These are phyloP conservation scores for Thamnophis sirtalis DNA, from an alignment of 2,113 vertebrate genomes.

Conservation along the genomic window DNA sequence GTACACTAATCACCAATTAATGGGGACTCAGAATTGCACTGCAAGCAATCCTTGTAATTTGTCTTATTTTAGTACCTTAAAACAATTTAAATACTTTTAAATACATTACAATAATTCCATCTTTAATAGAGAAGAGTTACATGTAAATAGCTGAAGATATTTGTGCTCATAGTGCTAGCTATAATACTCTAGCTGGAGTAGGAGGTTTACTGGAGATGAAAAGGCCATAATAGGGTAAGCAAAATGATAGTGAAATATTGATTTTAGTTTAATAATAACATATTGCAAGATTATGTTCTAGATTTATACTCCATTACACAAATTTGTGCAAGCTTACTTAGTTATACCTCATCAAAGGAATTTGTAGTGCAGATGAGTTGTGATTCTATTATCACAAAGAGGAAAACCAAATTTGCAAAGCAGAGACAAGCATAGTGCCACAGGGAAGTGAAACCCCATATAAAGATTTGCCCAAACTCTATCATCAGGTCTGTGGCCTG, in stretches of 20 bases:
- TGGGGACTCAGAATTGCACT: not conserved
- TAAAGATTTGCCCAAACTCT: not conserved
- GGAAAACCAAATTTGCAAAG: not conserved
- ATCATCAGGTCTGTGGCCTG: too few relatives aligned
- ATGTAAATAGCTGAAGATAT: not conserved
- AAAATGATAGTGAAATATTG: not conserved
- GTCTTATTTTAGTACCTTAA: not conserved
- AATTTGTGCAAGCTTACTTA: not conserved
- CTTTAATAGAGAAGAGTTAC: not conserved
- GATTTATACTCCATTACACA: not conserved
- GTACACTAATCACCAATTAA: not conserved
- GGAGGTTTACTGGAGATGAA: not conserved
- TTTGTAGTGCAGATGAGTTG: not conserved
- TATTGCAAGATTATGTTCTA: not conserved
- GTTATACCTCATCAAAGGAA: not conserved
- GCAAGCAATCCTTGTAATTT: not conserved
- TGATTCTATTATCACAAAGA: not conserved
- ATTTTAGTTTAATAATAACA: not conserved
- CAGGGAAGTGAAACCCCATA: not conserved
- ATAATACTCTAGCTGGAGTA: not conserved
- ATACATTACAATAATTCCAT: not conserved
- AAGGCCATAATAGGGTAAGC: not conserved
- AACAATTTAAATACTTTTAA: too few relatives aligned
- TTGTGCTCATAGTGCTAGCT: not conserved
- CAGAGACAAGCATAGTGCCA: not conserved